Evolutionary conservation across 2,113 vertebrate genomes (phyloP), one percentile per base, ranked within the genome.

Genomic region (Callospermophilus lateralis): DNA sequence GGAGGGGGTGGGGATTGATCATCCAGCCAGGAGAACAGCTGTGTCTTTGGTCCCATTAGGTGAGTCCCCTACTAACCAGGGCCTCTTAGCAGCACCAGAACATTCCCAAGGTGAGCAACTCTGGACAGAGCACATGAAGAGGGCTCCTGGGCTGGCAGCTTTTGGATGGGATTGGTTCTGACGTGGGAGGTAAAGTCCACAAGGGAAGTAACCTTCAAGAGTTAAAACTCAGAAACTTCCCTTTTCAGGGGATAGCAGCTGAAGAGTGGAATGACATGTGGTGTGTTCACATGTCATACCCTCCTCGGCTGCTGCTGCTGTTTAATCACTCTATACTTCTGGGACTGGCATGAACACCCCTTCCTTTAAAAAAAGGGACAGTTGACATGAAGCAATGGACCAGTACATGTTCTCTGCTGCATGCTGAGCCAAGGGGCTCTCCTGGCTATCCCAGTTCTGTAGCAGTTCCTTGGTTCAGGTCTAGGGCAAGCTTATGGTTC

Each of bases 21-120:
- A 89, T 84, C 67, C 67, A 84, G 16, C 63, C 81, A 53, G 97
- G 93, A 95, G 84, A 84, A 1, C 95, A 85, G 94, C 94, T 93
- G 16, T 96, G 90, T 94, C 92, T 76, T 96, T 84, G 89, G 53
- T 93, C 61, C 68, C 70, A 30, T 79, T 89, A 32, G 13, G 0
- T 77, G 93, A 84, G 67, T 76, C 22, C 24, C 67, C 84, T 77
- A 26, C 89, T 92, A 32, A 87, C 45, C 61, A 88, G 90, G 53
- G 34, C 48, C 51, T 76, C 45, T 67, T 37, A 51, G 68, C 53
- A 74, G 61, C 70, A 20, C 39, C 5, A 32, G 42, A 80, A 80
- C 30, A 65, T 51, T 94, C 67, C 58, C 26, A 20, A 28, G 16
- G 19, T 55, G 80, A 90, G 42, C 55, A 83, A 68, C 24, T 51